Evolutionary conservation across 2,797 vertebrate genomes (phyloP).

Genomic region (Lacerta agilis): DNA sequence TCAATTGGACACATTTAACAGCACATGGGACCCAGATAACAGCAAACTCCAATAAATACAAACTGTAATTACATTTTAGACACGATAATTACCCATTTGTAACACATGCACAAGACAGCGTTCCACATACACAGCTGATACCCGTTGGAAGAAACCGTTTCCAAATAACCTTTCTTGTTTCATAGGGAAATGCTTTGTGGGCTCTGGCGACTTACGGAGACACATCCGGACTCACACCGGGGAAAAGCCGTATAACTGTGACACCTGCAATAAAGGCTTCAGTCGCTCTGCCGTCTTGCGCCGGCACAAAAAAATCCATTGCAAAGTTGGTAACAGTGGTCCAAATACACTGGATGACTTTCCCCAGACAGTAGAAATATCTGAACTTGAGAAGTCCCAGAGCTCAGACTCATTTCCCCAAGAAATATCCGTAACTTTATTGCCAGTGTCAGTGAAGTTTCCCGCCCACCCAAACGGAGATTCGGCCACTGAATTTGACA

Average conservation of each 20-base stretch:
- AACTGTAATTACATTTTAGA: slow-evolving; percentile 26
- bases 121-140: fast-evolving
- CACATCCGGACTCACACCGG: slow-evolving; percentile 94
- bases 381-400: slow-evolving; percentile 75
- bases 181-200: slow-evolving; percentile 92
- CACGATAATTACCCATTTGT: slow-evolving; percentile 25
- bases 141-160: neutral
- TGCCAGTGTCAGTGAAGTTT: slow-evolving; percentile 78
- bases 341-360: slow-evolving; percentile 44
- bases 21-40: neutral
- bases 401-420: slow-evolving; percentile 74
- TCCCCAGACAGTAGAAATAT: slow-evolving; percentile 47
- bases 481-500: slow-evolving; percentile 48
- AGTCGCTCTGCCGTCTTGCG: slow-evolving; percentile 92
- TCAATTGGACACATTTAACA: neutral
- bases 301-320: slow-evolving; percentile 87
- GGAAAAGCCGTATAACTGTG: slow-evolving; percentile 92
- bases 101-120: neutral
- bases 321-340: slow-evolving; percentile 67
- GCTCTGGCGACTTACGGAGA: slow-evolving; percentile 92
- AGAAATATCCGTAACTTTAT: slow-evolving; percentile 65
- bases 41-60: slow-evolving; percentile 36
- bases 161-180: neutral
- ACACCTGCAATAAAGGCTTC: slow-evolving; percentile 91
- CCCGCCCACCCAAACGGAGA: slow-evolving; percentile 49